Evolutionary conservation across 2,888 invertebrate genomes (phyloP).

Genomic region (Dysmachus trigonus): DNA sequence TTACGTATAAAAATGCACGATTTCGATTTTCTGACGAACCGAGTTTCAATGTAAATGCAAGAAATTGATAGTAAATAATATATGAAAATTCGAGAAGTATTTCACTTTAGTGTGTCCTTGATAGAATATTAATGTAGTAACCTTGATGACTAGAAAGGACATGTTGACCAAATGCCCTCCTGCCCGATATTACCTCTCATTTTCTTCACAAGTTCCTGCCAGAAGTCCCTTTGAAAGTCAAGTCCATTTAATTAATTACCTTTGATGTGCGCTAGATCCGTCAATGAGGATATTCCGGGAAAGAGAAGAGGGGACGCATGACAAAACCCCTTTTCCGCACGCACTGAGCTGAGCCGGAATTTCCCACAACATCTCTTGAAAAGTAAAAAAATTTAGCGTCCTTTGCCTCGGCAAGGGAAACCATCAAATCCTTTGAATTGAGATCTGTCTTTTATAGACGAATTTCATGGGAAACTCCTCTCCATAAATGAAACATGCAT

Average conservation of each 20-base stretch:
- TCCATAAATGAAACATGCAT: neutral
- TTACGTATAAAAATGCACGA: too few relatives aligned
- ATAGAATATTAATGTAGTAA: neutral
- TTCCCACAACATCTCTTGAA: neutral
- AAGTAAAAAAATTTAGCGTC: neutral
- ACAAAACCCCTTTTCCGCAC: neutral
- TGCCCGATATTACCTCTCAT: neutral
- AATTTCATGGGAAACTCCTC: neutral
- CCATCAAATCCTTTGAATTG: neutral
- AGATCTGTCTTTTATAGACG: neutral
- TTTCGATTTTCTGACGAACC: too few relatives aligned
- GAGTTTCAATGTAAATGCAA: neutral
- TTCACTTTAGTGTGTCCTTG: neutral
- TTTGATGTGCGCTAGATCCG: neutral
- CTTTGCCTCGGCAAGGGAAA: neutral
- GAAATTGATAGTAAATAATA: neutral
- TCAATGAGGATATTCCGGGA: neutral
- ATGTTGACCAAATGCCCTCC: neutral
- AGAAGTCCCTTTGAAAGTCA: neutral
- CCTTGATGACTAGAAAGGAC: neutral
- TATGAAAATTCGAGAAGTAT: neutral
- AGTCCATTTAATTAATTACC: neutral
- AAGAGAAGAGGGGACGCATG: neutral
- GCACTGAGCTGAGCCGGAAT: neutral
- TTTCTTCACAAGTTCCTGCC: neutral